Evolutionary conservation across 2,888 invertebrate species (phyloP).

Genomic region (Temnothorax rugatulus): DNA sequence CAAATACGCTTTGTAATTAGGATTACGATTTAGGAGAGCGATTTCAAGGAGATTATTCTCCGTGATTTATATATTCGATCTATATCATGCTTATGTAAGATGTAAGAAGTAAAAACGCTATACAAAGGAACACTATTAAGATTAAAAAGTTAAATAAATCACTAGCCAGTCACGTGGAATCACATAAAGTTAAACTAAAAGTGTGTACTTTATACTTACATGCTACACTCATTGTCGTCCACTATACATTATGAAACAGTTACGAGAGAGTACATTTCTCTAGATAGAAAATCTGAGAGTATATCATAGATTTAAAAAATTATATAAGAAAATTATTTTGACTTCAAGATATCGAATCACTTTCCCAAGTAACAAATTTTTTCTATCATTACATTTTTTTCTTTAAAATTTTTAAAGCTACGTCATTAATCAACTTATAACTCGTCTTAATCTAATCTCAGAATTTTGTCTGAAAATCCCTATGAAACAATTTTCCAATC

Average conservation of each 20-base stretch:
- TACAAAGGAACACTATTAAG: neutral
- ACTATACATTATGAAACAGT: neutral
- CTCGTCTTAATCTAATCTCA: neutral
- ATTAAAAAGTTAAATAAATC: conserved; percentile 26
- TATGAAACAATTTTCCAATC: conserved; percentile 2
- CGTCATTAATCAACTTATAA: neutral
- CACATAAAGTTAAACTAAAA: neutral
- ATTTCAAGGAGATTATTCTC: neutral
- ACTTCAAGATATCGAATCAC: neutral
- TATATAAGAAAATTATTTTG: neutral
- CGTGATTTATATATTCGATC: conserved; percentile 22
- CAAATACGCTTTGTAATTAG: neutral
- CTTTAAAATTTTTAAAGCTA: neutral
- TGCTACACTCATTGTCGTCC: neutral
- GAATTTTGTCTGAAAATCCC: neutral
- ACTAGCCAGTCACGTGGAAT: neutral
- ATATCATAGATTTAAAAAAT: neutral
- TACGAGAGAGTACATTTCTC: neutral
- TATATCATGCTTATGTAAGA: neutral
- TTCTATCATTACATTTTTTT: neutral
- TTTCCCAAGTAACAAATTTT: neutral
- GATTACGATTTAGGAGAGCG: neutral
- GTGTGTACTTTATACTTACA: neutral
- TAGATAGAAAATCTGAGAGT: neutral
- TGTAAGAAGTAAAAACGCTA: neutral